Evolutionary conservation across 2,888 invertebrate genomes (phyloP), one percentile per base, ranked within the genome.

Genomic region (Mythimna vitellina): DNA sequence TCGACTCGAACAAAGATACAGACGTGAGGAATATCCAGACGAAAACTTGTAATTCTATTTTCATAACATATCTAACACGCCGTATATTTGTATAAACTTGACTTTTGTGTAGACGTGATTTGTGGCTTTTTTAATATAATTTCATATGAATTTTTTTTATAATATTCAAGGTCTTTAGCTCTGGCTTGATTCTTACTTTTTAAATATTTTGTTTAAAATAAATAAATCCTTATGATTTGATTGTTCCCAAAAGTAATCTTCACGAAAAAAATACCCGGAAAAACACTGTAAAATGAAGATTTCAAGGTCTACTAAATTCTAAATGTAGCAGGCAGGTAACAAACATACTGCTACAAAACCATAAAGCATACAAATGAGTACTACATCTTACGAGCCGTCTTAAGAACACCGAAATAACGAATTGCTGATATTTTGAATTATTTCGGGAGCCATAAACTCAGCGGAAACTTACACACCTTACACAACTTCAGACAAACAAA

Each of bases 41-140:
- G 57, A 61, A 64, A 56, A 76, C 56, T 54, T 70, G 56, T 76
- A 60, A 78, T 73, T 83, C 65, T 80, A 83, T 78, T 85, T 80
- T 81, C 38, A 71, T 62, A 58, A 70, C 51, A 76, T 72, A 63
- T 58, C 74, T 83, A 78, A 38, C 60, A 53, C 54, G 38, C 58
- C 60, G 49, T 22, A 65, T 69, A n/a, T 65, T 70, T 57, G 22
- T 60, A 49, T 67, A 63, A 63, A 65, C 58, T 73, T 58, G 57
- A 64, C 62, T 73, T 67, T 62, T 51, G 65, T 61, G 29, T 12
- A 25, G 25, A 65, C n/a, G 42, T 75, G 35, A 80, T 62, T 70
- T 64, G 64, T 70, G n/a, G 10, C 1, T 20, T 61, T 46, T 57
- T 29, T 46, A 51, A 70, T 12, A 42, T 8, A 29, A 9, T 56